These are phyloP conservation scores for Bryconaethiops microstoma DNA, from an alignment of 2,797 vertebrate genomes.

Conservation along the genomic window DNA sequence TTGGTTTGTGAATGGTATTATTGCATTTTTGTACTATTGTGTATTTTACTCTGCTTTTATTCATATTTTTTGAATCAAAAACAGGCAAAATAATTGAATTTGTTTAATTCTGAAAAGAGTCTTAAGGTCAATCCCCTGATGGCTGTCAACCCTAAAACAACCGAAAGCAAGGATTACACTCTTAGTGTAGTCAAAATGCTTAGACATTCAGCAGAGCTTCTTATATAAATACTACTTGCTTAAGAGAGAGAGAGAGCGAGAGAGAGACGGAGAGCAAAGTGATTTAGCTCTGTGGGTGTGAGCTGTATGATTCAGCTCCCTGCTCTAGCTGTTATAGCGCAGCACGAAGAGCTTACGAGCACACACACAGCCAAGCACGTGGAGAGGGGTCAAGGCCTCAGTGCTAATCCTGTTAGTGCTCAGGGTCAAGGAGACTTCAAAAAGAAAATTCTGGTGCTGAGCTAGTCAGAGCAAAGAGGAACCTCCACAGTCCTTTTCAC, in stretches of 20 bases:
- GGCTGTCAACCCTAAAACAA: not conserved
- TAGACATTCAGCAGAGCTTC: not conserved
- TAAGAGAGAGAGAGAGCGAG: not conserved
- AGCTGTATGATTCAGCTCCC: constrained; percentile 34
- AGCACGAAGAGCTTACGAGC: constrained; percentile 59
- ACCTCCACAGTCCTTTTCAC: not conserved
- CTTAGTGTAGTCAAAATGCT: not conserved
- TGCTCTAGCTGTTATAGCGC: not conserved
- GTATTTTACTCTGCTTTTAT: not conserved
- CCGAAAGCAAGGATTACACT: not conserved
- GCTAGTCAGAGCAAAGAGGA: not conserved
- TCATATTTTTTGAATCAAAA: too few relatives aligned
- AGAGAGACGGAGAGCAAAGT: too few relatives aligned
- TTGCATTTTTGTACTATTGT: too few relatives aligned
- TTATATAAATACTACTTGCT: not conserved
- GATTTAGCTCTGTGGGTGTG: not conserved
- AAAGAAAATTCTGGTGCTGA: constrained; percentile 40
- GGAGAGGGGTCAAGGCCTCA: constrained; percentile 59
- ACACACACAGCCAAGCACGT: constrained; percentile 66
- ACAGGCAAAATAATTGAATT: too few relatives aligned
- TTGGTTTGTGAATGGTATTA: too few relatives aligned
- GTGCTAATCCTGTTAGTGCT: constrained; percentile 75
- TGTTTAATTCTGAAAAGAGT: not conserved
- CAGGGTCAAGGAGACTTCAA: constrained; percentile 73
- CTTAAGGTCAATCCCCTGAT: not conserved